Percentiles rank a stretch among this genome's conserved stretches.
These are phyloP conservation scores for Eulimnadia texana DNA, from an alignment of 1,140 invertebrate species.

Conservation along the genomic window DNA sequence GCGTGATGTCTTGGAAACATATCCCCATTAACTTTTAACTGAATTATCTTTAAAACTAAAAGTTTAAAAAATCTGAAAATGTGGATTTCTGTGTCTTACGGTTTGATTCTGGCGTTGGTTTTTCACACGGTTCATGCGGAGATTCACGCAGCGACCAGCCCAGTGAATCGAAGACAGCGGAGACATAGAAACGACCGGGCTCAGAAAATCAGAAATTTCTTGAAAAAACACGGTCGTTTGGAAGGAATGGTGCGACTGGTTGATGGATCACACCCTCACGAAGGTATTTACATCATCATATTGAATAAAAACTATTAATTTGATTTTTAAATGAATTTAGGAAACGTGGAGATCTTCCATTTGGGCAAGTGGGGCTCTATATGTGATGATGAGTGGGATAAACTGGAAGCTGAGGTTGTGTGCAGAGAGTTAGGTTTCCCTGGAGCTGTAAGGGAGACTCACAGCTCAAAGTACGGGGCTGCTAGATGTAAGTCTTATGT, in stretches of 20 bases:
- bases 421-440: slow-evolving; percentile 61
- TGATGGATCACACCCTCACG: slow-evolving; percentile 44
- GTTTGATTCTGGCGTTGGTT: not conserved
- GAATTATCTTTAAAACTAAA: not conserved
- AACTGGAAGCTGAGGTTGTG: slow-evolving; percentile 60
- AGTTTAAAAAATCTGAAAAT: not conserved
- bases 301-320: not conserved
- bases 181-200: slow-evolving; percentile 11
- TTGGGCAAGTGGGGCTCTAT: slow-evolving; percentile 71
- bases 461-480: slow-evolving; percentile 56
- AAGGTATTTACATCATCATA: slow-evolving; percentile 38
- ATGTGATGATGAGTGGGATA: slow-evolving; percentile 86
- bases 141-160: not conserved
- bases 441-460: slow-evolving; percentile 40
- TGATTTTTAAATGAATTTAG: slow-evolving; percentile 32
- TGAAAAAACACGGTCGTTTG: slow-evolving; percentile 37
- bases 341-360: slow-evolving; percentile 77
- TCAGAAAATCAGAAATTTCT: slow-evolving; percentile 24
- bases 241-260: slow-evolving; percentile 54
- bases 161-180: not conserved
- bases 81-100: not conserved
- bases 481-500: slow-evolving; percentile 44
- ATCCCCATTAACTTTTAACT: not conserved
- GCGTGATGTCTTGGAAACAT: not conserved
- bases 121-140: not conserved